Evolutionary conservation across 2,888 invertebrate genomes (phyloP), one percentile per base, ranked within the genome.

Genomic region (Sesia bembeciformis): DNA sequence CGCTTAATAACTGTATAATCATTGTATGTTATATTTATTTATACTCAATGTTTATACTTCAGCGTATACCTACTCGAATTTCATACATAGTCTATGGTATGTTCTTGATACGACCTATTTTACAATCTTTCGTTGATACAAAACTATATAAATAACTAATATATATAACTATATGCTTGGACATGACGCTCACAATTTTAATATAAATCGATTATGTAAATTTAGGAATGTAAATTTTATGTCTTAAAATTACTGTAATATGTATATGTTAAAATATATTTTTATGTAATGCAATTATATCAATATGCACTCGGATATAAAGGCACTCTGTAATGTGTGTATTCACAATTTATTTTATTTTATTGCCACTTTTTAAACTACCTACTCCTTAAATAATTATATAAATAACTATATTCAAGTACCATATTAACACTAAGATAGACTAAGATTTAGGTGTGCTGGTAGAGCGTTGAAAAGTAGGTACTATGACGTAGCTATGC

Each of bases 401-500:
- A 51, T 54, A 54, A 42, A 7, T 40, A 54, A 40, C 49, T 23
- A 38, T 39, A 40, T 39, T 38, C n/a, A 40, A 51, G 42, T 54
- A 42, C 8, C 7, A 39, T 43, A 23, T 23, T 23, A 23, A 2
- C 42, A 54, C 40, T 49, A 41, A 23, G 23, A 59, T 62, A 58
- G 53, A 58, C 56, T 65, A 69, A 70, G 59, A 54, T 56, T 59
- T 72, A 74, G 64, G 57, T 62, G 68, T 58, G 70, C 74, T 69
- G 71, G 68, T 70, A 74, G 72, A 63, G 61, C 58, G 66, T 69
- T 67, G 60, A 66, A 23, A 65, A 61, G 69, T 78, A 77, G 71
- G 62, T 69, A 69, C 58, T 59, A 73, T 58, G 72, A 67, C 67
- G 71, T 66, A 64, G 67, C 66, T 60, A 63, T 60, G 73, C 71